Conservation (phyloP, 2,797 vertebrate species). For the Pangasius macronema region DNA sequence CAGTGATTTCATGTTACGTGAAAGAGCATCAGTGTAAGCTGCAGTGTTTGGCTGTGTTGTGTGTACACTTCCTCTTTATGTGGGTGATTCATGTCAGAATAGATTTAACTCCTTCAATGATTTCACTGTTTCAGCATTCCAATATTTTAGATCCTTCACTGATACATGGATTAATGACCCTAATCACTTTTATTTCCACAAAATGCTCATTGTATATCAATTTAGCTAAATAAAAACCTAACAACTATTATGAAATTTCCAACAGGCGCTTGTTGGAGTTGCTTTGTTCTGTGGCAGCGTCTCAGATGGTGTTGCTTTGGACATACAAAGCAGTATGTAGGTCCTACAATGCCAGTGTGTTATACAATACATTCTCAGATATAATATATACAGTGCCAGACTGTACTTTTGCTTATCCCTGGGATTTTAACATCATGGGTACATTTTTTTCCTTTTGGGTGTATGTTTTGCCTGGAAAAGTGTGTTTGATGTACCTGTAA, state of each 20-base stretch:
- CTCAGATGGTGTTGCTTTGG: not conserved
- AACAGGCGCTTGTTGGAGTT: not conserved
- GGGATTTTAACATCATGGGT: not conserved
- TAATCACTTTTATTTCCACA: not conserved
- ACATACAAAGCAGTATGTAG: not conserved
- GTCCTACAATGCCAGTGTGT: not conserved
- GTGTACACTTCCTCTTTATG: not conserved
- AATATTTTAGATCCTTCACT: not conserved
- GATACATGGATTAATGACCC: not conserved
- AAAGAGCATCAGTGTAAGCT: not conserved
- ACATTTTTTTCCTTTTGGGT: not conserved
- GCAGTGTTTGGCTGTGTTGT: not conserved
- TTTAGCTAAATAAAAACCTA: not conserved
- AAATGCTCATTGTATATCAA: not conserved
- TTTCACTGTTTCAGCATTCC: not conserved
- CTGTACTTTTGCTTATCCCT: not conserved
- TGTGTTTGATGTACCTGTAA: not conserved
- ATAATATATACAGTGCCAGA: not conserved
- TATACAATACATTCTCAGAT: not conserved
- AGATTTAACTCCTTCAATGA: not conserved
- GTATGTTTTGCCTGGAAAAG: not conserved
- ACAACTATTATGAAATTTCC: not conserved
- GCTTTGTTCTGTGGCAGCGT: not conserved
- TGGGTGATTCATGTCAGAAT: not conserved
- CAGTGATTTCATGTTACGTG: conserved; percentile 14